Percentiles rank a stretch among this genome's conserved stretches.
Conservation (phyloP, 2,797 vertebrate species). For the Morelia viridis region DNA sequence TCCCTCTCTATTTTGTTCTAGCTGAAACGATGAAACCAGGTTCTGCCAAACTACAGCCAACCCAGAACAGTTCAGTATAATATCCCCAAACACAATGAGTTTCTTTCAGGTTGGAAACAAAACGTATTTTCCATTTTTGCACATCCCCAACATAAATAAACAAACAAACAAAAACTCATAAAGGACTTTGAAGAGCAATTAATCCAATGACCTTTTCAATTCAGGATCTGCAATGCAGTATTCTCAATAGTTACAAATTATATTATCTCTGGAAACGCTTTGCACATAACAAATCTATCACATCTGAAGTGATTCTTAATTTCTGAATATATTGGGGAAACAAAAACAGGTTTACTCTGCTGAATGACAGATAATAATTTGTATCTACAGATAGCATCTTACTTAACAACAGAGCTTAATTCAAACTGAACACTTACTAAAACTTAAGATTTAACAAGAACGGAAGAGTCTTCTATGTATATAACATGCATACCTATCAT, state of each 20-base stretch:
- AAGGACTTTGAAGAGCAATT: background rate
- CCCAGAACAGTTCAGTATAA: background rate
- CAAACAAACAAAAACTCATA: background rate
- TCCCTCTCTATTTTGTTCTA: background rate
- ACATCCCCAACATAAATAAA: background rate
- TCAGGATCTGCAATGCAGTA: background rate
- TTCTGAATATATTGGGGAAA: background rate
- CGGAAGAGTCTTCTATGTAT: background rate
- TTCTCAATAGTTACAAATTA: background rate
- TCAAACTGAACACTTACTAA: background rate
- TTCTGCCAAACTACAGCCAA: background rate
- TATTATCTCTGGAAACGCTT: background rate
- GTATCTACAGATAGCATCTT: background rate
- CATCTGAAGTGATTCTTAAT: background rate
- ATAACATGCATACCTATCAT: background rate
- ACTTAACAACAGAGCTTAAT: background rate
- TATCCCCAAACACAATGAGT: background rate
- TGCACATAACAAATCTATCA: background rate
- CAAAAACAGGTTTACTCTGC: background rate
- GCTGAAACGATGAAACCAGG: background rate
- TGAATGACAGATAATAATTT: background rate
- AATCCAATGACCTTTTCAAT: background rate
- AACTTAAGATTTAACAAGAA: background rate
- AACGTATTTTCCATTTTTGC: background rate
- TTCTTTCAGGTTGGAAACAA: background rate